phyloP scores from a whole-genome alignment of 2,888 invertebrate genomes.

The Taenaris catops region DNA sequence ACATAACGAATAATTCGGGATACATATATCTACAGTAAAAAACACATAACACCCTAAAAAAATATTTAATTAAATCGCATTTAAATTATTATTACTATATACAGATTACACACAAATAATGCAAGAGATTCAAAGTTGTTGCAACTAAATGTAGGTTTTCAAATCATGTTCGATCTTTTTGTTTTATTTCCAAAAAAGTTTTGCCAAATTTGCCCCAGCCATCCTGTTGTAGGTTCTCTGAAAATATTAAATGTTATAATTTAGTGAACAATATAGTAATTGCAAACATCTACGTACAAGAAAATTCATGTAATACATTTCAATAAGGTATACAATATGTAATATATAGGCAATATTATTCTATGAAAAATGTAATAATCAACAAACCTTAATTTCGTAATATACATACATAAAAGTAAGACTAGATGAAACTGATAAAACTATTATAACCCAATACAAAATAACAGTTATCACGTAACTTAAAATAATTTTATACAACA shows the following conservation, averaged over 20 bases:
- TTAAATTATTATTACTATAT: not conserved
- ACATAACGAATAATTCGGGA: too few species aligned
- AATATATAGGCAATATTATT: not conserved
- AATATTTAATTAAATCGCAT: not conserved
- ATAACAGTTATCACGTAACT: too few species aligned
- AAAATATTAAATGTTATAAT: constrained; percentile 28
- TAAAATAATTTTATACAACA: too few species aligned
- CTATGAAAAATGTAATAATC: not conserved
- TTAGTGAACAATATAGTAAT: too few species aligned
- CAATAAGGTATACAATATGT: not conserved
- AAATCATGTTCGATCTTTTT: constrained; percentile 2
- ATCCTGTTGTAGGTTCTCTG: constrained; percentile 61
- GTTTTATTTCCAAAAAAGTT: constrained; percentile 35
- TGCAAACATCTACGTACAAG: too few species aligned
- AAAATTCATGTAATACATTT: too few species aligned
- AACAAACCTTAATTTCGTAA: too few species aligned
- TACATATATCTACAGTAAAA: too few species aligned
- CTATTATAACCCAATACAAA: too few species aligned
- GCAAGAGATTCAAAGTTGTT: not conserved
- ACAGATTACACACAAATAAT: not conserved
- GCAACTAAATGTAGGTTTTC: not conserved
- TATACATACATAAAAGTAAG: too few species aligned
- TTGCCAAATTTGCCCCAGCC: constrained; percentile 53
- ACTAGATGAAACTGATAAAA: too few species aligned
- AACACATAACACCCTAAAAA: not conserved